Percentiles rank a stretch among this genome's conserved stretches.
phyloP scores from a whole-genome alignment of 2,888 invertebrate genomes.

The Drosophila rellima region DNA sequence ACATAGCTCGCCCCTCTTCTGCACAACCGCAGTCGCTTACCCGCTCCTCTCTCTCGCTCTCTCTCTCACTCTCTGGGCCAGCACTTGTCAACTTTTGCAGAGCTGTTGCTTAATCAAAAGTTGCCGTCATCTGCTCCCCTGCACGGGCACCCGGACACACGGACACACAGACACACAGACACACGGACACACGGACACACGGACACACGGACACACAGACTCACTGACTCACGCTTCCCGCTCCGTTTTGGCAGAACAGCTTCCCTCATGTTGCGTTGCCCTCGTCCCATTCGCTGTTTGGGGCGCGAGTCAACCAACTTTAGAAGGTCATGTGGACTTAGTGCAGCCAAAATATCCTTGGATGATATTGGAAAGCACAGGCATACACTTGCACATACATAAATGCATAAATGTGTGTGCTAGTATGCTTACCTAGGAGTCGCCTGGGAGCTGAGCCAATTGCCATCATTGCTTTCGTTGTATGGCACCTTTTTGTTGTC shows the following conservation, averaged over 20 bases:
- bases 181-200: too few relatives aligned
- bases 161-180: too few relatives aligned
- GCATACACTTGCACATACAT: conserved; percentile 22
- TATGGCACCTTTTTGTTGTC: conserved; percentile 56
- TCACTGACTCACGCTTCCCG: neutral
- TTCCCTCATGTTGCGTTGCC: conserved; percentile 1
- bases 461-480: conserved; percentile 37
- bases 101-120: conserved; percentile 60
- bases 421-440: conserved; percentile 39
- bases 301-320: conserved; percentile 80
- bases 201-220: too few relatives aligned
- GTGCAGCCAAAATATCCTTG: conserved; percentile 79
- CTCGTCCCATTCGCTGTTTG: conserved; percentile 4
- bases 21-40: conserved; percentile 4
- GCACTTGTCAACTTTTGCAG: conserved; percentile 57
- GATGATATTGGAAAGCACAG: conserved; percentile 72
- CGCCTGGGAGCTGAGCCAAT: conserved; percentile 51
- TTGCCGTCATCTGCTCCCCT: conserved; percentile 38
- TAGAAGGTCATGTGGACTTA: conserved; percentile 82
- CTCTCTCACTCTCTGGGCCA: conserved; percentile 22
- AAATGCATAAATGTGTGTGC: neutral
- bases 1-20: conserved; percentile 5
- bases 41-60: neutral
- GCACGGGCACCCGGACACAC: neutral
- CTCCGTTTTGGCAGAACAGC: neutral